phyloP scores from a whole-genome alignment of 2,113 vertebrate genomes.

The Kryptolebias marmoratus region DNA sequence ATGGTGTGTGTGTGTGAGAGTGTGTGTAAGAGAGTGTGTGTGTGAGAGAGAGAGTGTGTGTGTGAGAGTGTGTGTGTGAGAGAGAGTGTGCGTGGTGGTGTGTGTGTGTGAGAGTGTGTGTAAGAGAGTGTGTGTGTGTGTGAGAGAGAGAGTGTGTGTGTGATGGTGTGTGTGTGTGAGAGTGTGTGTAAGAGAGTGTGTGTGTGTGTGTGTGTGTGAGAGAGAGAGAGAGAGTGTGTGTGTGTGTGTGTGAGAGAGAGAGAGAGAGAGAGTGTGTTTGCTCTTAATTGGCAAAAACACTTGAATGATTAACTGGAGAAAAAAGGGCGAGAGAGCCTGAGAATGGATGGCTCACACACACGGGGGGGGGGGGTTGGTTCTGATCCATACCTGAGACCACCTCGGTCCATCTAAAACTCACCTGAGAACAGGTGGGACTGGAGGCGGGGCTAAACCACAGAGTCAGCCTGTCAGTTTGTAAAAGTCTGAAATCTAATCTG shows the following conservation, averaged over 20 bases:
- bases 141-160: not conserved
- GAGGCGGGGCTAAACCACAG: not conserved
- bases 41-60: conserved; percentile 17
- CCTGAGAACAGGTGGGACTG: not conserved
- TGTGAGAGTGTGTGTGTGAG: not conserved
- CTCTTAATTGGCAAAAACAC: conserved; percentile 75
- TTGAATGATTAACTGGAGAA: conserved; percentile 64
- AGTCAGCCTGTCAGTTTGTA: too few species aligned
- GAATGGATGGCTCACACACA: conserved; percentile 6
- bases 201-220: too few species aligned
- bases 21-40: too few species aligned
- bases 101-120: not conserved
- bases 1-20: too few species aligned
- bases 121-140: not conserved
- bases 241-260: conserved; percentile 39
- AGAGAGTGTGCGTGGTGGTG: not conserved
- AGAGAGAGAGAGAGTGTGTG: too few species aligned
- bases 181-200: too few species aligned
- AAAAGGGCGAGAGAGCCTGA: conserved; percentile 40
- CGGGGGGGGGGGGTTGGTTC: conserved; percentile 14
- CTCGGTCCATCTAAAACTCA: not conserved
- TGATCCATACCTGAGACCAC: not conserved
- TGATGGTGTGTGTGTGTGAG: too few species aligned
- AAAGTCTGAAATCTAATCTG: too few species aligned
- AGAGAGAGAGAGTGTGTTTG: too few species aligned